Evolutionary conservation across 2,888 invertebrate genomes (phyloP).

Genomic region (Ecdyonurus torrentis): DNA sequence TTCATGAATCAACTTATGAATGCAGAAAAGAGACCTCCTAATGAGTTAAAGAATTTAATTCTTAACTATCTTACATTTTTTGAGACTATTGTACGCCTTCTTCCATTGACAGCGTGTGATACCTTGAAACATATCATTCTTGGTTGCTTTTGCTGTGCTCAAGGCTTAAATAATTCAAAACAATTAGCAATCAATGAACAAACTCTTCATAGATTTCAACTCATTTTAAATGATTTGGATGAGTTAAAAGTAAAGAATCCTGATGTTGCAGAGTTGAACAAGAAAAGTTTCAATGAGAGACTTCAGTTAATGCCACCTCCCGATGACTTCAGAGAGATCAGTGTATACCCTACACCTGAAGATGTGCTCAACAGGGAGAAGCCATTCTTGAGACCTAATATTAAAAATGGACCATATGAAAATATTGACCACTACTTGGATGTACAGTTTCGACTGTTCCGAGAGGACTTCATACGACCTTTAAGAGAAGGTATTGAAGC

Average conservation of each 20-base stretch:
- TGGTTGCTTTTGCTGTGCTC: conserved; percentile 16
- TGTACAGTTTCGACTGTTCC: conserved; percentile 55
- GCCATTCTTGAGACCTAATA: conserved; percentile 37
- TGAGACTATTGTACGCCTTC: conserved; percentile 24
- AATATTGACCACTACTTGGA: conserved; percentile 56
- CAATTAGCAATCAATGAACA: background rate
- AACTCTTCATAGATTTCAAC: background rate
- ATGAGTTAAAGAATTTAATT: conserved; percentile 18
- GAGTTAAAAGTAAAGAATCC: background rate
- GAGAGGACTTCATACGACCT: conserved; percentile 65
- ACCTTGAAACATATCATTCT: conserved; percentile 19
- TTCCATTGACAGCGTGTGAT: conserved; percentile 21
- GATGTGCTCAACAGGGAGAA: conserved; percentile 22
- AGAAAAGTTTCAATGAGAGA: conserved; percentile 15
- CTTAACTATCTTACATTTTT: conserved; percentile 16
- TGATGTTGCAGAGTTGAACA: background rate
- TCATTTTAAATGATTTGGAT: background rate
- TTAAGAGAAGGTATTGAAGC: conserved; percentile 43
- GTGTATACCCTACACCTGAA: conserved; percentile 32
- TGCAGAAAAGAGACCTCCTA: conserved; percentile 13
- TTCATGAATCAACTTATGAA: conserved; percentile 9
- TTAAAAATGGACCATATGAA: conserved; percentile 41
- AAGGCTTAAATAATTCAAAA: conserved; percentile 11
- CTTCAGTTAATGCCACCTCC: conserved; percentile 20
- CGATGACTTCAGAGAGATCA: conserved; percentile 24